Evolutionary conservation across 1,140 invertebrate species (phyloP).

Genomic region (Ceratina calcarata): DNA sequence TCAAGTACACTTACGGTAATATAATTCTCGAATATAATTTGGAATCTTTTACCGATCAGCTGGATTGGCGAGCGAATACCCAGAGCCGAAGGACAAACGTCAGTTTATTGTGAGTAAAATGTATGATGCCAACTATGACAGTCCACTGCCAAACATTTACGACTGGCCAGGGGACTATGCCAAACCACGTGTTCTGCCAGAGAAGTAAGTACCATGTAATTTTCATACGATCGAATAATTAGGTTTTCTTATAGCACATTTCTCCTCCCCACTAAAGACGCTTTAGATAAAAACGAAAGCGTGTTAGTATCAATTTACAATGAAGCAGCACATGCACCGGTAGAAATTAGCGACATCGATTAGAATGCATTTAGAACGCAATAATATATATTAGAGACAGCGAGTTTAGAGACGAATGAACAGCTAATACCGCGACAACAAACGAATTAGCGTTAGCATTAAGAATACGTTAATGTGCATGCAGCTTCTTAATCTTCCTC

Average conservation of each 20-base stretch:
- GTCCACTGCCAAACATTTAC: slow-evolving; percentile 88
- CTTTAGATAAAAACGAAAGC: background rate
- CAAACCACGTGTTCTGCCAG: slow-evolving; percentile 74
- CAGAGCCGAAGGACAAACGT: slow-evolving; percentile 88
- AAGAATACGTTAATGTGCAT: slow-evolving; percentile 8
- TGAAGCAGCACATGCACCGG: background rate
- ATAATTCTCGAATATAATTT: too few relatives aligned
- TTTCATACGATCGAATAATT: background rate
- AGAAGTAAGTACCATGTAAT: slow-evolving; percentile 72
- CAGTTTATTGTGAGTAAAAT: slow-evolving; percentile 87
- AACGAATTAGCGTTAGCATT: background rate
- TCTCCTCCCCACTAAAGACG: background rate
- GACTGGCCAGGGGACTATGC: slow-evolving; percentile 83
- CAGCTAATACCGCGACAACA: slow-evolving; percentile 1
- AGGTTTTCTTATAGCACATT: slow-evolving; percentile 1
- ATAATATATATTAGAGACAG: slow-evolving; percentile 4
- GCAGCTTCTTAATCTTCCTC: slow-evolving; percentile 18
- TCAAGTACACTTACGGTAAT: too few relatives aligned
- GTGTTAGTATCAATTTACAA: slow-evolving; percentile 6
- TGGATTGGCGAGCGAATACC: slow-evolving; percentile 91
- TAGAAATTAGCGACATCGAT: slow-evolving; percentile 28
- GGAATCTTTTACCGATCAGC: slow-evolving; percentile 52
- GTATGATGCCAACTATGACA: slow-evolving; percentile 90
- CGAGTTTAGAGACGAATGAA: slow-evolving; percentile 3
- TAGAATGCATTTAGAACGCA: background rate